These are phyloP conservation scores for Psittacula derbiana DNA, from an alignment of 2,797 vertebrate genomes.

Conservation along the genomic window DNA sequence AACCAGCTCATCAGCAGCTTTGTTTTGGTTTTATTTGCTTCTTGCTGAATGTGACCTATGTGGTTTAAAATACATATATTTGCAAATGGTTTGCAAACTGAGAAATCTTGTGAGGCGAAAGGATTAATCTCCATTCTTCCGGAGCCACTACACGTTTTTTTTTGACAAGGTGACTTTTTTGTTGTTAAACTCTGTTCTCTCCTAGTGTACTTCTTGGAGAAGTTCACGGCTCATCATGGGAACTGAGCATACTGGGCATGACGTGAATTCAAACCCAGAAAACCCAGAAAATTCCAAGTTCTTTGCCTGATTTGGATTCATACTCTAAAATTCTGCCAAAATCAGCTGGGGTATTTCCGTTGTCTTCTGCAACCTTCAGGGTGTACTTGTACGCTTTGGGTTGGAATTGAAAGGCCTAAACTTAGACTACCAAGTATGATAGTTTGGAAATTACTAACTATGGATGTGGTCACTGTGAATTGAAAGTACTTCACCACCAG, in stretches of 20 bases:
- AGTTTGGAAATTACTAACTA: background rate
- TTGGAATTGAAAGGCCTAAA: background rate
- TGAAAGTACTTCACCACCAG: background rate
- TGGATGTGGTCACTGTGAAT: background rate
- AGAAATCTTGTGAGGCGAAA: background rate
- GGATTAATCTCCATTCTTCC: background rate
- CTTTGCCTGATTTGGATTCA: background rate
- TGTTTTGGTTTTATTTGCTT: background rate
- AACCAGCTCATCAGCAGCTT: background rate
- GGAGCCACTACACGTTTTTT: background rate
- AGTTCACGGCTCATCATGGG: background rate
- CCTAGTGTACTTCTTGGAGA: background rate
- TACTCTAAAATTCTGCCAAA: background rate
- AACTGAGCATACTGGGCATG: background rate
- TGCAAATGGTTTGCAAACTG: background rate
- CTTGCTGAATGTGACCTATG: background rate
- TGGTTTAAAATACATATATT: background rate
- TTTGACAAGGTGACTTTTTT: background rate
- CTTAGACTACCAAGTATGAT: background rate
- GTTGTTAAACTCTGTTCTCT: background rate
- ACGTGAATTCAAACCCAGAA: background rate
- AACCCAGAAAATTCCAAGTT: background rate
- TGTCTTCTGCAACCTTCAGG: background rate
- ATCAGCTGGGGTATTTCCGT: background rate
- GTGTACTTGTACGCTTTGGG: background rate